Percentiles rank a stretch among this genome's conserved stretches.
Evolutionary conservation across 2,797 vertebrate genomes (phyloP).

Genomic region (Ceryle rudis): DNA sequence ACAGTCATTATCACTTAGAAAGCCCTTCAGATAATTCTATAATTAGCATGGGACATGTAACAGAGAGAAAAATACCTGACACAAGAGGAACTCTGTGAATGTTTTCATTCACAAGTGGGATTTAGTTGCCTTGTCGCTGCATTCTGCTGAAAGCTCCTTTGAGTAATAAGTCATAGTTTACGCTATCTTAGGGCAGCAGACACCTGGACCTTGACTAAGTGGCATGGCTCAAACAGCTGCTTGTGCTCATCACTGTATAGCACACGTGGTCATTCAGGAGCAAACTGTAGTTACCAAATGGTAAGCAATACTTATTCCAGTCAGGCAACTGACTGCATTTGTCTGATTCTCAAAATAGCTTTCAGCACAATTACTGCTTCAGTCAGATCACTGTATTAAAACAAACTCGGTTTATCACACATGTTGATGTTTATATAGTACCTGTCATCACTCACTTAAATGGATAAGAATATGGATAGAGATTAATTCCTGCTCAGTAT

Average conservation of each 20-base stretch:
- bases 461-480: constrained; percentile 11
- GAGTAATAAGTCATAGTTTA: not conserved
- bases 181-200: not conserved
- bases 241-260: rapidly evolving
- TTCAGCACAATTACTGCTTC: not conserved
- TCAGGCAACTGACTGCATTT: not conserved
- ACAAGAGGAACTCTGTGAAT: not conserved
- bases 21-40: constrained; percentile 51
- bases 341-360: not conserved
- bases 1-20: constrained; percentile 59
- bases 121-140: not conserved
- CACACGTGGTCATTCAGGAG: not conserved
- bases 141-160: not conserved
- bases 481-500: constrained; percentile 42
- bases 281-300: not conserved
- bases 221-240: not conserved
- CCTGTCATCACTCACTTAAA: constrained; percentile 61
- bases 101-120: constrained; percentile 2
- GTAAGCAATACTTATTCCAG: not conserved
- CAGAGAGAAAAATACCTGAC: not conserved
- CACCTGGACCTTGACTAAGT: not conserved
- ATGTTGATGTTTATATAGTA: constrained; percentile 35
- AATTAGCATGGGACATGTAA: constrained; percentile 28
- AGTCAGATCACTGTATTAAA: constrained; percentile 6
- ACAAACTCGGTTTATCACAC: not conserved